Conservation (phyloP, 2,113 vertebrate species). For the Serinus canaria region DNA sequence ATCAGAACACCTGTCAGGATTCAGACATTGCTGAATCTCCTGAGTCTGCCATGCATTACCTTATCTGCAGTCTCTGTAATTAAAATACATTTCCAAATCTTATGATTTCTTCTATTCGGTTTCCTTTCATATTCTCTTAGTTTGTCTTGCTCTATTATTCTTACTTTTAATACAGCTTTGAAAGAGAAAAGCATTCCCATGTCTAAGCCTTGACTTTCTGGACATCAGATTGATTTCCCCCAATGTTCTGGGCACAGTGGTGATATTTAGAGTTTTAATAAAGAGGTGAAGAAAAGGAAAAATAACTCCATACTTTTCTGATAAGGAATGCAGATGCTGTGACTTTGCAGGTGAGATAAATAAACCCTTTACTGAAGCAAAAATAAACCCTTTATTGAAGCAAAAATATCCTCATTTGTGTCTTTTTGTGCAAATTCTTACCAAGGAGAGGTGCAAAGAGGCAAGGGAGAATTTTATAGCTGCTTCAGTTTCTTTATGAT, state of each 20-base stretch:
- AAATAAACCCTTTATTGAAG: background rate
- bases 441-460: rapidly evolving
- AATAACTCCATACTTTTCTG: background rate
- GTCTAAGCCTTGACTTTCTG: background rate
- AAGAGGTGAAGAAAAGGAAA: background rate
- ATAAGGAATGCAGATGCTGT: background rate
- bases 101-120: background rate
- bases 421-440: background rate
- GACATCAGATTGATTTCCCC: background rate
- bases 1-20: conserved; percentile 3
- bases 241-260: background rate
- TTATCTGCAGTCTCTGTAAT: background rate
- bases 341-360: background rate
- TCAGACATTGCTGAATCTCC: background rate
- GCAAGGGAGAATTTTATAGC: background rate
- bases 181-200: background rate
- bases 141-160: background rate
- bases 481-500: background rate
- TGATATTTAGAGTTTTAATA: background rate
- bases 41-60: background rate
- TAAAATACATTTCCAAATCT: background rate
- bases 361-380: background rate
- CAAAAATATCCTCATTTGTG: background rate
- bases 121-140: background rate
- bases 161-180: background rate